Conservation (phyloP, 2,797 vertebrate species). For the Cossypha heuglini region DNA sequence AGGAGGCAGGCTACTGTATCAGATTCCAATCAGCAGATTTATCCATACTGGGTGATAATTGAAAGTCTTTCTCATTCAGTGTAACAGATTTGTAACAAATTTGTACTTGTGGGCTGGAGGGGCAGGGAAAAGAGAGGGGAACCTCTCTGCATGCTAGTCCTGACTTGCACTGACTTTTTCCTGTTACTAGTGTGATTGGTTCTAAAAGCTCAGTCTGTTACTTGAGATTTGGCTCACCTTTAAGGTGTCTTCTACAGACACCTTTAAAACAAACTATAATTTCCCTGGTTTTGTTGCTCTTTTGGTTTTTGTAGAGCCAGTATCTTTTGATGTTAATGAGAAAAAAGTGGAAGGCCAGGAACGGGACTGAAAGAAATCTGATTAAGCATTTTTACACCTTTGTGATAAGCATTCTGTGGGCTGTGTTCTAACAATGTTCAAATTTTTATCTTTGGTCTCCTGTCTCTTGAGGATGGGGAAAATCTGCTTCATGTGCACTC, state of each 20-base stretch:
- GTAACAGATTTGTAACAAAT: background rate
- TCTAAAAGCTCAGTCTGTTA: background rate
- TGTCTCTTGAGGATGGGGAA: background rate
- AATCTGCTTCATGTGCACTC: background rate
- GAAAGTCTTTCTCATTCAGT: no score
- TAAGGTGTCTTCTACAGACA: background rate
- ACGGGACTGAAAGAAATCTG: background rate
- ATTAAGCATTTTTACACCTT: background rate
- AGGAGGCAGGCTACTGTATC: background rate
- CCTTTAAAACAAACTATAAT: background rate
- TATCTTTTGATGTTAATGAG: background rate
- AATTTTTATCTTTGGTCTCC: background rate
- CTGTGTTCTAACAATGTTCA: background rate
- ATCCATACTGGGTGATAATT: rapidly evolving
- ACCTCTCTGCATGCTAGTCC: background rate
- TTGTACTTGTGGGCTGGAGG: background rate
- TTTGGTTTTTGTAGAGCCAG: background rate
- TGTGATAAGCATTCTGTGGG: background rate
- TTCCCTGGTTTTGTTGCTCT: background rate
- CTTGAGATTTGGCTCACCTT: background rate
- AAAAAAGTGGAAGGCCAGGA: background rate
- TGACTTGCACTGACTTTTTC: background rate
- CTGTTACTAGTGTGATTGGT: background rate
- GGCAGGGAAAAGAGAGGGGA: background rate
- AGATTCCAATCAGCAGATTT: background rate